A percentile compares a stretch with the other conserved stretches of the same genome.
phyloP scores from a whole-genome alignment of 2,113 vertebrate species.

The Pelvicachromis taeniatus region DNA sequence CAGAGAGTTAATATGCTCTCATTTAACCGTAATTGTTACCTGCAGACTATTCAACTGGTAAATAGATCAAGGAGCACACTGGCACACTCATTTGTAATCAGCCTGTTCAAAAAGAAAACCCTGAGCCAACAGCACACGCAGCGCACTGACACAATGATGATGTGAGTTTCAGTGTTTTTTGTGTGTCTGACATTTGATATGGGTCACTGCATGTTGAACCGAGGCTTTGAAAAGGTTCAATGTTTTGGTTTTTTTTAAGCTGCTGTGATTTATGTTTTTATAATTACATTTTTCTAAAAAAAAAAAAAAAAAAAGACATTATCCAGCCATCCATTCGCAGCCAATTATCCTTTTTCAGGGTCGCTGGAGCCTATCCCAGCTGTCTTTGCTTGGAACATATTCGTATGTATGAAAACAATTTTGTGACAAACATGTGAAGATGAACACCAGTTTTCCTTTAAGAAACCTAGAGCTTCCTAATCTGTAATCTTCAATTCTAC shows the following conservation, averaged over 20 bases:
- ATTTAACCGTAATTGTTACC: constrained; percentile 59
- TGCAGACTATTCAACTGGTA: constrained; percentile 49
- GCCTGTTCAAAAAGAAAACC: background rate
- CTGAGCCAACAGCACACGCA: background rate
- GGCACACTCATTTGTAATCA: background rate
- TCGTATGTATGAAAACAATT: rapidly evolving
- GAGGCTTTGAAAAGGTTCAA: background rate
- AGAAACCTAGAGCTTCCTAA: background rate
- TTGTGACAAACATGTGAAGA: background rate
- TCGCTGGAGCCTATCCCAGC: no score
- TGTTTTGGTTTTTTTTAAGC: background rate
- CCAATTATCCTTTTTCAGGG: no score
- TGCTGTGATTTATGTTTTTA: background rate
- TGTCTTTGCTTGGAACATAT: no score
- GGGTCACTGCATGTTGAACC: background rate
- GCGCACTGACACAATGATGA: background rate
- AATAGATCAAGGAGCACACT: constrained; percentile 50
- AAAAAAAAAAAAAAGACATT: no score
- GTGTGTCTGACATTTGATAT: background rate
- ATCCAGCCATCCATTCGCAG: no score
- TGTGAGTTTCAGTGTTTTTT: background rate
- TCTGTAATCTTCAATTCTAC: background rate
- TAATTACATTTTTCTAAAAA: background rate
- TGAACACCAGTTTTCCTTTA: background rate
- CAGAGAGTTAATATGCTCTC: constrained; percentile 47